A percentile compares a stretch with the other conserved stretches of the same genome.
phyloP scores from a whole-genome alignment of 2,797 vertebrate genomes.

The Vipera latastei region DNA sequence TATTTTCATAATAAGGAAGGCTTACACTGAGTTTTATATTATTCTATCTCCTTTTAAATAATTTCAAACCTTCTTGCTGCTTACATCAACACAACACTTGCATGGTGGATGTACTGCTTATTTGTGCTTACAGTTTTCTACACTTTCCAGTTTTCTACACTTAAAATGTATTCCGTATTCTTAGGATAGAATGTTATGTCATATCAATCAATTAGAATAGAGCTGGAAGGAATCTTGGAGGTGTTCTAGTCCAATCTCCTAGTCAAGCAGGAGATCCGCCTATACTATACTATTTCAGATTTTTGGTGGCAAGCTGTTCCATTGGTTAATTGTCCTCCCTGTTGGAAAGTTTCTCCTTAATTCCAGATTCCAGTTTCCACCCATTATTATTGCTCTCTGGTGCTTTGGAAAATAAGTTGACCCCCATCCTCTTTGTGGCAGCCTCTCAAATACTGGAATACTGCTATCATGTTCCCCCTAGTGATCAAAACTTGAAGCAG shows the following conservation, averaged over 20 bases:
- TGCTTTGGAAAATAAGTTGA: not conserved
- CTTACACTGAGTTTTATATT: not conserved
- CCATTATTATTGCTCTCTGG: not conserved
- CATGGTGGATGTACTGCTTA: not conserved
- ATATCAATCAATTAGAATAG: not conserved
- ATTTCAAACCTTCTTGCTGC: not conserved
- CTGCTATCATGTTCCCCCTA: not conserved
- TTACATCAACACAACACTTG: not conserved
- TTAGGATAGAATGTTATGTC: not conserved
- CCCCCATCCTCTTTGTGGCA: not conserved
- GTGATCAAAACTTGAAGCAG: not conserved
- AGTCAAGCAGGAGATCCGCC: not conserved
- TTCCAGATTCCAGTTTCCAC: not conserved
- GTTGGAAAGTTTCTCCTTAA: not conserved
- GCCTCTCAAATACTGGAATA: not conserved
- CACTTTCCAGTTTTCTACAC: not conserved
- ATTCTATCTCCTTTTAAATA: not conserved
- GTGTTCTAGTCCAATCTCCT: not conserved
- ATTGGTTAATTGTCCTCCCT: not conserved
- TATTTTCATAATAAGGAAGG: not conserved
- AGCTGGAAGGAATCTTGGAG: not conserved
- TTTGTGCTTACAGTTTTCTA: not conserved
- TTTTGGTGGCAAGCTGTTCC: not conserved
- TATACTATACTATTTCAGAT: not conserved
- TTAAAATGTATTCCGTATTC: not conserved